Percentiles rank a stretch among this genome's conserved stretches.
Evolutionary conservation across 2,888 invertebrate genomes (phyloP).

Genomic region (Limnephilus lunatus): DNA sequence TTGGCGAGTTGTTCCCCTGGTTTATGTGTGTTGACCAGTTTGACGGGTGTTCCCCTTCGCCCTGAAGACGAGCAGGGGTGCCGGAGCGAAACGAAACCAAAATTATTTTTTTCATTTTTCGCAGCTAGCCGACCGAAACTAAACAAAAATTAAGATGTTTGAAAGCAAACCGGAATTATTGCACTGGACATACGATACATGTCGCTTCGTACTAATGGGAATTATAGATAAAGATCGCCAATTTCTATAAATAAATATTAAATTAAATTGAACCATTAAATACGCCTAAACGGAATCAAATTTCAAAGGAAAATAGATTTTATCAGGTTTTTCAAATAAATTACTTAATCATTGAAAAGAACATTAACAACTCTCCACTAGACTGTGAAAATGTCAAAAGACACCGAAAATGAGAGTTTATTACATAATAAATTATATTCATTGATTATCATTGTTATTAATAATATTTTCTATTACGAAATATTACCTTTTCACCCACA

Average conservation of each 20-base stretch:
- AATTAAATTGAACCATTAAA: neutral
- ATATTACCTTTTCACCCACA: too few species aligned
- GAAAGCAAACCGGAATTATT: slow-evolving; percentile 12
- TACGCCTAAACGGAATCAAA: neutral
- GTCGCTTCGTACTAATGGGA: neutral
- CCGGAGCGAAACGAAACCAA: slow-evolving; percentile 23
- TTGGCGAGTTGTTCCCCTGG: neutral
- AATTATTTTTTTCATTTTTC: slow-evolving; percentile 27
- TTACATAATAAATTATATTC: too few species aligned
- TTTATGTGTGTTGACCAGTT: neutral
- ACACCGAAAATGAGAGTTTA: too few species aligned
- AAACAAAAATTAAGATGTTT: slow-evolving; percentile 33
- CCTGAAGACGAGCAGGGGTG: neutral
- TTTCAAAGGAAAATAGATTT: neutral
- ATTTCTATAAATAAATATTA: neutral
- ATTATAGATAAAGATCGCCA: neutral
- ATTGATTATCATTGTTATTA: too few species aligned
- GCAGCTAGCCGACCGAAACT: slow-evolving; percentile 26
- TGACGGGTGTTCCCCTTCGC: slow-evolving; percentile 20
- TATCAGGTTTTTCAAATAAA: neutral
- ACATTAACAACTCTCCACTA: too few species aligned
- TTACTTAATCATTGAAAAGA: too few species aligned
- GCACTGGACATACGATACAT: neutral
- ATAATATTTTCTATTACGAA: too few species aligned
- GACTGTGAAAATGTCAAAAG: too few species aligned